phyloP scores from a whole-genome alignment of 1,140 invertebrate species.

The Drosophila orosa region DNA sequence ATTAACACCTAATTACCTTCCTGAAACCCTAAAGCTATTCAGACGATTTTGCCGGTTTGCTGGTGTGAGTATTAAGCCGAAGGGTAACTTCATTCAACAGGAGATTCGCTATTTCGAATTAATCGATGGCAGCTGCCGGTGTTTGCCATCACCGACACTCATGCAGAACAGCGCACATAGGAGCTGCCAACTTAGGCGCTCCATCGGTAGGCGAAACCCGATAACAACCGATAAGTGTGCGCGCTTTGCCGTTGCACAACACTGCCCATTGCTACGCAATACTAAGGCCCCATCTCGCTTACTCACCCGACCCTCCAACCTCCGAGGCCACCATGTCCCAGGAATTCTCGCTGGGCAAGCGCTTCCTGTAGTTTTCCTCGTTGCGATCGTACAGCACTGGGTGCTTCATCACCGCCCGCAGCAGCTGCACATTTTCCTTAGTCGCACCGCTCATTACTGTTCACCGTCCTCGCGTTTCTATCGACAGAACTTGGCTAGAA shows the following conservation, averaged over 20 bases:
- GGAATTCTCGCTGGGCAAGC: constrained; percentile 58
- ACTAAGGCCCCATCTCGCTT: constrained; percentile 7
- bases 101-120: constrained; percentile 18
- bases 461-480: constrained; percentile 9
- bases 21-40: neutral
- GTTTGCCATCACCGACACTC: constrained; percentile 7
- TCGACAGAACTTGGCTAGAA: constrained; percentile 28
- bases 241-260: constrained; percentile 45
- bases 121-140: constrained; percentile 21
- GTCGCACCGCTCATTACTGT: constrained; percentile 8
- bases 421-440: constrained; percentile 39
- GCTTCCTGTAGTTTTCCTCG: constrained; percentile 62
- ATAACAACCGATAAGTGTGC: constrained; percentile 45
- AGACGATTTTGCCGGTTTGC: neutral
- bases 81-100: neutral
- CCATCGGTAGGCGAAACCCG: constrained; percentile 4
- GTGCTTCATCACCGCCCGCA: constrained; percentile 58
- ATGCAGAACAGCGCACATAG: neutral
- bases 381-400: constrained; percentile 59
- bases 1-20: neutral
- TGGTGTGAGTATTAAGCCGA: neutral
- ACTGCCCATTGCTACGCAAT: constrained; percentile 21
- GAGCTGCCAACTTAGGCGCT: constrained; percentile 13
- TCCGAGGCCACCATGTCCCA: constrained; percentile 69
- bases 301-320: constrained; percentile 63